A percentile compares a stretch with the other conserved stretches of the same genome.
phyloP scores from a whole-genome alignment of 2,888 invertebrate genomes.

The Alentia gelatinosa region DNA sequence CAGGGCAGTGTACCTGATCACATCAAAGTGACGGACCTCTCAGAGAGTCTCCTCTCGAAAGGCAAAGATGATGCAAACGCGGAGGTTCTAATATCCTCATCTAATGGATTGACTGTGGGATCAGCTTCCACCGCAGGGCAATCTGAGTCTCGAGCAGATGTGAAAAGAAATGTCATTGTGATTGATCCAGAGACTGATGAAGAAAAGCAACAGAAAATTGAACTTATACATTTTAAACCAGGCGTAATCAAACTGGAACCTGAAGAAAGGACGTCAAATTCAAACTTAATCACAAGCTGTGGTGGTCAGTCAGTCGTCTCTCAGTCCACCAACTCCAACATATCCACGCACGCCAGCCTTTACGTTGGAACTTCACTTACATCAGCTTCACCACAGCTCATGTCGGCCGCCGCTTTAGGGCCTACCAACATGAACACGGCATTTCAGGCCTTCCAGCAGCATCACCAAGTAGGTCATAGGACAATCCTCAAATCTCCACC shows the following conservation, averaged over 20 bases:
- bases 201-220: not conserved
- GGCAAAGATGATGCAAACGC: no score
- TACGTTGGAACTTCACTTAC: not conserved
- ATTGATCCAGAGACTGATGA: not conserved
- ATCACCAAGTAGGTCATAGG: not conserved
- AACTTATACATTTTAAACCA: not conserved
- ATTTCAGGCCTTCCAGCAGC: not conserved
- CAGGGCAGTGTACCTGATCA: not conserved
- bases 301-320: not conserved
- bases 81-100: not conserved
- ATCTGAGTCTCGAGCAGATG: not conserved
- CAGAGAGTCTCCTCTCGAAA: no score
- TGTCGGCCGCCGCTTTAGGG: not conserved
- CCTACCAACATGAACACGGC: not conserved
- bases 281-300: not conserved
- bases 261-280: not conserved
- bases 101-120: not conserved
- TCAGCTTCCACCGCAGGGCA: not conserved
- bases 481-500: slow-evolving; percentile 12
- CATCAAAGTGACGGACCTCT: not conserved
- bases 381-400: not conserved
- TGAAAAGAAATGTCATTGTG: not conserved
- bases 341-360: not conserved
- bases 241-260: slow-evolving; percentile 18
- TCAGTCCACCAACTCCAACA: not conserved